A percentile compares a stretch with the other conserved stretches of the same genome.
These are phyloP conservation scores for Myocastor coypus DNA, from an alignment of 2,113 vertebrate species.

Conservation along the genomic window DNA sequence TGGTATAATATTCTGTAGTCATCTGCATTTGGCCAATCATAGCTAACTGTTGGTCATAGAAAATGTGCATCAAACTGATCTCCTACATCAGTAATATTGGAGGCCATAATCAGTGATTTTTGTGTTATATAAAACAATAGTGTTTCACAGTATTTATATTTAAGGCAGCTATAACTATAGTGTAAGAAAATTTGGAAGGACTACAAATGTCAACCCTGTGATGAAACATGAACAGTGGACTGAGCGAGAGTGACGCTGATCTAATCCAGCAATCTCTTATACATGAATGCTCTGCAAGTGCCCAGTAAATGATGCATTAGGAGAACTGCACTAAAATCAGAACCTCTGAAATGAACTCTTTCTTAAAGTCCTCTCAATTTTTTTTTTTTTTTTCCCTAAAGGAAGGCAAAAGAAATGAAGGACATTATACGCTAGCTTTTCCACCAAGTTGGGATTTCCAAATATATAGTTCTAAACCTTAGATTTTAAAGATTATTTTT, in stretches of 20 bases:
- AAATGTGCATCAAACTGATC: conserved; percentile 51
- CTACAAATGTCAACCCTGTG: conserved; percentile 62
- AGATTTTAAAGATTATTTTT: conserved; percentile 10
- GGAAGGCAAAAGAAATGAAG: neutral
- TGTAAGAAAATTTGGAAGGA: conserved; percentile 59
- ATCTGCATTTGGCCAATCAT: conserved; percentile 29
- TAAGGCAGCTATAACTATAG: conserved; percentile 79
- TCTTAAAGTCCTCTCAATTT: neutral
- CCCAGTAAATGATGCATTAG: conserved; percentile 25
- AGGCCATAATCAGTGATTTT: conserved; percentile 65
- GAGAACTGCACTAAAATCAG: conserved; percentile 1
- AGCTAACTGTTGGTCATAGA: conserved; percentile 64
- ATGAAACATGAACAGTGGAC: conserved; percentile 2
- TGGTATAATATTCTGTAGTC: conserved; percentile 71
- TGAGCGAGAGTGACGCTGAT: neutral
- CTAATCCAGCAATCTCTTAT: conserved; percentile 60
- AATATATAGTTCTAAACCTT: neutral
- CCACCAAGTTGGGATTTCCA: conserved; percentile 9
- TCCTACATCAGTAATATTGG: conserved; percentile 66
- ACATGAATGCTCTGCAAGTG: conserved; percentile 46
- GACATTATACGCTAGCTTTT: neutral
- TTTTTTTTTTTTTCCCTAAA: neutral
- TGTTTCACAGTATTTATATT: conserved; percentile 74
- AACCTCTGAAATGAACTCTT: conserved; percentile 9
- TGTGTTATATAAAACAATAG: conserved; percentile 66